These are phyloP conservation scores for Otus scops DNA, from an alignment of 2,797 vertebrate genomes.

Conservation along the genomic window DNA sequence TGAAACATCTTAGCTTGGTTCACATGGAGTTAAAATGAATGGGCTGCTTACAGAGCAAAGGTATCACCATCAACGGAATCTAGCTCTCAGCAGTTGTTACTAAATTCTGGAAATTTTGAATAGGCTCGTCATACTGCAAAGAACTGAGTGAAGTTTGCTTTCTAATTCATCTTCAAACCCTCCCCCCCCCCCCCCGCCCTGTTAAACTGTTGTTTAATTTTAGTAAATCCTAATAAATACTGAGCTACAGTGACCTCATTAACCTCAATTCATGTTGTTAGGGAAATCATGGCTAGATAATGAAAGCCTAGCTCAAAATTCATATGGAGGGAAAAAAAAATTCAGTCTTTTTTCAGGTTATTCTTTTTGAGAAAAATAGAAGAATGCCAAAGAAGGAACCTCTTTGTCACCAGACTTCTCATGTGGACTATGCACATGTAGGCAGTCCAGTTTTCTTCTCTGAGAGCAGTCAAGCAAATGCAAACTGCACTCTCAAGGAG, in stretches of 20 bases:
- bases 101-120: neutral
- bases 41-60: neutral
- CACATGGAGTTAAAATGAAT: neutral
- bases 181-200: rapidly evolving
- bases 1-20: neutral
- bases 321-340: neutral
- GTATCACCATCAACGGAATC: neutral
- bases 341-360: neutral
- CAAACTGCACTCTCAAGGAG: neutral
- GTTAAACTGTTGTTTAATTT: neutral
- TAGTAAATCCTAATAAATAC: neutral
- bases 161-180: neutral
- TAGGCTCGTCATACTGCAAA: neutral
- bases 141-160: neutral
- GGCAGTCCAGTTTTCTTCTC: neutral
- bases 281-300: neutral
- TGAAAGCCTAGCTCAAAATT: neutral
- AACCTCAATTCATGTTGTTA: neutral
- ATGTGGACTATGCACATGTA: neutral
- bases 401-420: neutral
- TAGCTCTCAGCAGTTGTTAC: neutral
- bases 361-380: neutral
- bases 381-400: neutral
- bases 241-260: neutral
- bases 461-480: neutral